Conservation (phyloP, 2,888 invertebrate species). For the Pecten maximus region DNA sequence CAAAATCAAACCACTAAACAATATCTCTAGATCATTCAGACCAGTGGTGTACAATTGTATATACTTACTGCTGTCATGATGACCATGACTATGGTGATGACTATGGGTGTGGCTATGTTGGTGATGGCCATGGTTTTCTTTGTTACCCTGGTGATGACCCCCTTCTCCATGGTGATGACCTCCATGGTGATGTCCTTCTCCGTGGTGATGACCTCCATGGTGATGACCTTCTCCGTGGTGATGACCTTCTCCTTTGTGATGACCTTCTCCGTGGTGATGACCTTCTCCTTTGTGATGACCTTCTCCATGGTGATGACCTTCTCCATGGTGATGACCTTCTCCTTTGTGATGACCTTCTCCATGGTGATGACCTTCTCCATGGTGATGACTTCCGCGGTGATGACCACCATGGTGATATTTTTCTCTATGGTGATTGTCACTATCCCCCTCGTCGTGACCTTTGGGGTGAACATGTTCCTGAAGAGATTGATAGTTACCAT, state of each 20-base stretch:
- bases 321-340: conserved; percentile 27
- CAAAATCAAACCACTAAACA: no score
- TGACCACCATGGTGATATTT: conserved; percentile 38
- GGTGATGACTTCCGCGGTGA: conserved; percentile 42
- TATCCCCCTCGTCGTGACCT: background rate
- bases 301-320: conserved; percentile 44
- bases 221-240: conserved; percentile 45
- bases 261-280: conserved; percentile 46
- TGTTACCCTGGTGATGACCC: conserved; percentile 47
- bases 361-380: conserved; percentile 37
- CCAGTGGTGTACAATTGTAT: no score
- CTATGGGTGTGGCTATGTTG: conserved; percentile 33
- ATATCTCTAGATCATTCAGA: no score
- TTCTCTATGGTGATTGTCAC: conserved; percentile 1
- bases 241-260: conserved; percentile 53
- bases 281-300: conserved; percentile 50
- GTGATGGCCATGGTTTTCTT: conserved; percentile 41
- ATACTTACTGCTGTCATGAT: conserved; percentile 22
- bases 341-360: conserved; percentile 45
- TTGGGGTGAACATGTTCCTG: background rate
- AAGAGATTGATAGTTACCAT: background rate
- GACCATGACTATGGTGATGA: conserved; percentile 30
- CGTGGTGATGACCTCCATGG: conserved; percentile 49
- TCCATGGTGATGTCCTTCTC: conserved; percentile 45
- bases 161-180: conserved; percentile 48